phyloP scores from a whole-genome alignment of 2,797 vertebrate genomes.

The Mionectes olivaceus region DNA sequence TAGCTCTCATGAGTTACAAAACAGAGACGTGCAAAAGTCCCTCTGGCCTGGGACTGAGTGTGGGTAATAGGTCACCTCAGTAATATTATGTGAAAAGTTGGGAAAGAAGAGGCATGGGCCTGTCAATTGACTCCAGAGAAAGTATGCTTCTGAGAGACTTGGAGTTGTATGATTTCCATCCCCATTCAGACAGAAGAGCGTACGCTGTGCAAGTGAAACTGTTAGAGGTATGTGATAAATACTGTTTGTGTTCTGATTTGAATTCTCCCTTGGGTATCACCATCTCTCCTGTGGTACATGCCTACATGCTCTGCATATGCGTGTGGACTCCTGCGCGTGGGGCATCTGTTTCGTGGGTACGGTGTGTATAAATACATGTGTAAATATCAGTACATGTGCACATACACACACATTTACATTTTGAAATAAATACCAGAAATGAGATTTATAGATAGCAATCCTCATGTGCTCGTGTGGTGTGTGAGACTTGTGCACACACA shows the following conservation, averaged over 20 bases:
- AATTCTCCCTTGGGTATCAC: background rate
- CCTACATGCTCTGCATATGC: background rate
- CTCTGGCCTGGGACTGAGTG: background rate
- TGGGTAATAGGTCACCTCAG: background rate
- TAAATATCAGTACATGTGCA: slow-evolving; percentile 53
- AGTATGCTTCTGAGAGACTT: background rate
- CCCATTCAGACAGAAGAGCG: background rate
- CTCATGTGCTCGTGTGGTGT: slow-evolving; percentile 5
- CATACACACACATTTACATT: slow-evolving; percentile 51
- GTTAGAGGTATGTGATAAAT: slow-evolving; percentile 2
- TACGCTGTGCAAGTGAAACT: background rate
- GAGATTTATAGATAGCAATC: slow-evolving; percentile 25
- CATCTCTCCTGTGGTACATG: background rate
- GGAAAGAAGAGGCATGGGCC: background rate
- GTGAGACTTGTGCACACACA: slow-evolving; percentile 50
- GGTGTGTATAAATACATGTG: slow-evolving; percentile 39
- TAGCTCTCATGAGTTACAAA: background rate
- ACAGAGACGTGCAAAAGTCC: background rate
- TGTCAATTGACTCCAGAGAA: background rate
- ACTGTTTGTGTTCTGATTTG: background rate
- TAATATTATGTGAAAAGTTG: accelerated
- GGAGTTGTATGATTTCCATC: background rate
- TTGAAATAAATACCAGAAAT: slow-evolving; percentile 48
- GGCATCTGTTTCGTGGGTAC: slow-evolving; percentile 62
- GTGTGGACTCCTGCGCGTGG: slow-evolving; percentile 2